Evolutionary conservation across 2,797 vertebrate species (phyloP).

Genomic region (Serranus cabrilla): DNA sequence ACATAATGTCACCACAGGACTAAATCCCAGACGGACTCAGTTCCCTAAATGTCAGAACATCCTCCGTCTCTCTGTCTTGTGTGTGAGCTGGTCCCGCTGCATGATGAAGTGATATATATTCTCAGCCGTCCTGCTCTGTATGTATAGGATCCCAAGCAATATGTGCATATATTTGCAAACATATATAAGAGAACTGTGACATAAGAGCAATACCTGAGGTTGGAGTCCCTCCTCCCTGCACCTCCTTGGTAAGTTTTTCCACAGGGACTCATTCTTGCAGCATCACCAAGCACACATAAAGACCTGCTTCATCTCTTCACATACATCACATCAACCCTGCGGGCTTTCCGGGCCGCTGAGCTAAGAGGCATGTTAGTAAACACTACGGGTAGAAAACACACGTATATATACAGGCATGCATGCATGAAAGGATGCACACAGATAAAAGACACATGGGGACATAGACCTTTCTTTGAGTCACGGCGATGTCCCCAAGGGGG

Average conservation of each 20-base stretch:
- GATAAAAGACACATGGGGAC: conserved; percentile 6
- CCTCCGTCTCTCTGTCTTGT: background rate
- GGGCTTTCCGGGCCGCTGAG: conserved; percentile 55
- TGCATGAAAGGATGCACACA: conserved; percentile 13
- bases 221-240: background rate
- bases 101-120: conserved; percentile 19
- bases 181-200: background rate
- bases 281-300: conserved; percentile 59
- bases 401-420: background rate
- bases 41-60: conserved; percentile 49
- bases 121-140: conserved; percentile 16
- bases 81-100: conserved; percentile 7
- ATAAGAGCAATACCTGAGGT: background rate
- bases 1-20: conserved; percentile 16
- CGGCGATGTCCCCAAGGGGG: conserved; percentile 1
- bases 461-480: background rate
- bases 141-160: conserved; percentile 15
- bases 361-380: conserved; percentile 61
- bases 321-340: conserved; percentile 47
- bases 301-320: conserved; percentile 45
- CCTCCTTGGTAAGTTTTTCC: conserved; percentile 7
- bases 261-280: conserved; percentile 51
- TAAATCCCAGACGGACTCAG: conserved; percentile 40
- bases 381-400: conserved; percentile 13
- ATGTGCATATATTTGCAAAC: conserved; percentile 1